Evolutionary conservation across 37 sponge, comb jelly and placozoan genomes (phyloP), one percentile per base, ranked within the genome.

Genomic region (Oscarella lobularis): DNA sequence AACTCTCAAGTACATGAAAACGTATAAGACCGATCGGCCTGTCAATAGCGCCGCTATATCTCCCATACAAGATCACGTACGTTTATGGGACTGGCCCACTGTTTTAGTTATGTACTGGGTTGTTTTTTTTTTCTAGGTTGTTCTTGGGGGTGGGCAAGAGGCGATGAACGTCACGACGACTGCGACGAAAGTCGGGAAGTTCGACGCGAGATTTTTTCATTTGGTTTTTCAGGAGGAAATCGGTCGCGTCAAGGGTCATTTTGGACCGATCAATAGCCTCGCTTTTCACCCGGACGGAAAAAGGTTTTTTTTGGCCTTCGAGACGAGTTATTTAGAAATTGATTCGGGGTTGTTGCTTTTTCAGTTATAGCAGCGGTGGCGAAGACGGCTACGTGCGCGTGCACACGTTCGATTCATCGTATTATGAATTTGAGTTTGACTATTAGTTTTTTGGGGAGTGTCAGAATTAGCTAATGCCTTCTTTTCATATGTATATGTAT

Each of bases 171-270:
- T 98, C 41, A 98, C 99, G 60, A 90, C 89, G 2, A 94, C 99
- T 0, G 78, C 81, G 55, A 83, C 95, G 5, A 88, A 88, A 74
- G 87, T 88, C 14, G 99, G 99, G 31, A 98, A 98, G 66, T 98
- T 98, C 75, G 89, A 94, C 38, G 99, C 99, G 35, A 41, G 95
- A 27, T 94, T 98, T 82, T 98, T 89, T 77, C 99, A 98, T 38
- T 75, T 98, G 37, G 79, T 98, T 40, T 91, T 88, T 66, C 92
- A 94, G 80, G 95, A 98, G 78, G 99, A 98, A 78, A 98, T 98
- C 32, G 99, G 99, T 3, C 66, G 99, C 48, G 99, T 98, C 31
- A 98, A 98, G 76, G 99, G 99, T 73, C 99, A 98, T 54, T 98
- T 98, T 82, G 99, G 99, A 33, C 99, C 99, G n/a, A 98, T 98